Conservation (phyloP, 2,888 invertebrate genomes). For the Ennomos fuscantarius region DNA sequence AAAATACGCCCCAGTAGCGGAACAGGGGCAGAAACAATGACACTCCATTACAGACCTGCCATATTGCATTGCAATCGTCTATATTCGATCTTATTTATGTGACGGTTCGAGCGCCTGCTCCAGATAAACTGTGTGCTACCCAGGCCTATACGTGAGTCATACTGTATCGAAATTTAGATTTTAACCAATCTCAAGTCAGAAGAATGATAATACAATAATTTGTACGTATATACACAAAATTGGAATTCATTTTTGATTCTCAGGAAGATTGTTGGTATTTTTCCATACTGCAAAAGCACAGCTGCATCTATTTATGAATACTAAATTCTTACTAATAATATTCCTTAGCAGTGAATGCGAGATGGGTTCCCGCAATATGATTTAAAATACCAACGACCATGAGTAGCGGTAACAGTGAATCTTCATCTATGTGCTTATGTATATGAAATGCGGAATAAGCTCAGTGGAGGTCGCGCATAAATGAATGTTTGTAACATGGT, state of each 20-base stretch:
- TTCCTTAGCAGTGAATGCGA: not conserved
- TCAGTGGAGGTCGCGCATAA: constrained; percentile 16
- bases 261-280: no score
- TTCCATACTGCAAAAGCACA: no score
- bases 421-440: constrained; percentile 21
- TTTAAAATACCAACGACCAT: constrained; percentile 9
- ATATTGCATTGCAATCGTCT: constrained; percentile 59
- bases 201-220: not conserved
- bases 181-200: constrained; percentile 23
- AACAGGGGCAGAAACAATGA: constrained; percentile 41
- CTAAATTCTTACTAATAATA: no score
- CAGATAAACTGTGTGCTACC: constrained; percentile 32
- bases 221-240: no score
- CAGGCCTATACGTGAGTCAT: constrained; percentile 24
- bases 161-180: constrained; percentile 28
- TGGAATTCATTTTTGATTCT: no score
- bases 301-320: no score
- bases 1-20: constrained; percentile 26
- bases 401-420: constrained; percentile 26
- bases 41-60: constrained; percentile 59
- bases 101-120: constrained; percentile 32
- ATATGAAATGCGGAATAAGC: constrained; percentile 29
- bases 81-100: constrained; percentile 65
- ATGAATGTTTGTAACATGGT: not conserved
- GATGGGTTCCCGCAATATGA: not conserved